These are phyloP conservation scores for Stenchaetothrips biformis DNA, from an alignment of 2,888 invertebrate genomes.

Conservation along the genomic window DNA sequence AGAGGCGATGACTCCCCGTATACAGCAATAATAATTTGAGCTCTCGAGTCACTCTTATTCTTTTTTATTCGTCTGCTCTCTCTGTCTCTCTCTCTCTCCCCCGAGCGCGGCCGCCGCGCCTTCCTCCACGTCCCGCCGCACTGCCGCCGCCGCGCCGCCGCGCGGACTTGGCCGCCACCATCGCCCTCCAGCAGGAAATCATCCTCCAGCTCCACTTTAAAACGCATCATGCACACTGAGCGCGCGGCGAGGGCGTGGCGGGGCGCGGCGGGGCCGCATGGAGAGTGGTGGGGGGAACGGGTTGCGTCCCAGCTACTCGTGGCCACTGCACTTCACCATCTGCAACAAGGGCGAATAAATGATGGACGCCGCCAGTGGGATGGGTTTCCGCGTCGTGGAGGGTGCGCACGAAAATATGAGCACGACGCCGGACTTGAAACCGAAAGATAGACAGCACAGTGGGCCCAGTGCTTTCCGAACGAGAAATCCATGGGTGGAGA, in stretches of 20 bases:
- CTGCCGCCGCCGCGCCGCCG: background rate
- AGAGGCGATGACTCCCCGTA: conserved; percentile 17
- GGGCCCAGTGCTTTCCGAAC: too few relatives aligned
- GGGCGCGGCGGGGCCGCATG: background rate
- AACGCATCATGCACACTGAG: conserved; percentile 22
- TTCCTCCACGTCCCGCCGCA: background rate
- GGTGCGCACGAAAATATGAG: too few relatives aligned
- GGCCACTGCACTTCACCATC: too few relatives aligned
- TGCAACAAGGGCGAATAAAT: too few relatives aligned
- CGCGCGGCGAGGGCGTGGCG: background rate
- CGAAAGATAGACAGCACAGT: too few relatives aligned
- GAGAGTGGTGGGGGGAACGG: background rate
- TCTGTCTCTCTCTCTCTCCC: background rate
- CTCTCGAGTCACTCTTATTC: background rate
- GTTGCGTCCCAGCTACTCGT: background rate
- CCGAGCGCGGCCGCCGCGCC: background rate
- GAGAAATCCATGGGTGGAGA: too few relatives aligned
- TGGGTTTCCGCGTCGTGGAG: too few relatives aligned
- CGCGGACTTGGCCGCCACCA: background rate
- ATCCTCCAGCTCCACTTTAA: conserved; percentile 23
- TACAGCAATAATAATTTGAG: conserved; percentile 25
- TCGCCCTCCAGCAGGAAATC: conserved; percentile 10
- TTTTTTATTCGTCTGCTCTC: background rate
- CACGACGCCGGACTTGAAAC: too few relatives aligned
- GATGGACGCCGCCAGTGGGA: background rate